A percentile compares a stretch with the other conserved stretches of the same genome.
Conservation (phyloP, 1,140 invertebrate genomes). For the Pomacea maculata region DNA sequence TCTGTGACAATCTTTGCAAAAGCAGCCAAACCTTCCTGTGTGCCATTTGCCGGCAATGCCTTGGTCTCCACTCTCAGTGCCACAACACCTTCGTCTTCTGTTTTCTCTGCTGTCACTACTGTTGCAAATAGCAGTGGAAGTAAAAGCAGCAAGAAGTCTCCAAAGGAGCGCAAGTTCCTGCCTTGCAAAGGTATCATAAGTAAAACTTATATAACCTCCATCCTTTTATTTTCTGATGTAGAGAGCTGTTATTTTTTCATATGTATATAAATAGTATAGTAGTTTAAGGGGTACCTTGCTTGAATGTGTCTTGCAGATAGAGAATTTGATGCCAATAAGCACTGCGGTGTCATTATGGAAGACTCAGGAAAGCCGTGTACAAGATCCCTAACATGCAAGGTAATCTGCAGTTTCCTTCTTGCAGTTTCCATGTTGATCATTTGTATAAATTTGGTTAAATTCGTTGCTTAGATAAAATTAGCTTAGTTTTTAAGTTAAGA, state of each 20-base stretch:
- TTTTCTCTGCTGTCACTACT: slow-evolving; percentile 3
- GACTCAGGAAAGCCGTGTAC: slow-evolving; percentile 80
- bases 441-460: no score
- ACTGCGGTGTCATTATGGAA: slow-evolving; percentile 79
- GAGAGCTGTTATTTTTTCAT: neutral
- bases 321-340: slow-evolving; percentile 82
- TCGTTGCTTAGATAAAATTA: no score
- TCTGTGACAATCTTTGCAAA: slow-evolving; percentile 29
- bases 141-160: slow-evolving; percentile 33
- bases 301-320: slow-evolving; percentile 62
- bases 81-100: slow-evolving; percentile 20
- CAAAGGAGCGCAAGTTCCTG: slow-evolving; percentile 40
- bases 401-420: slow-evolving; percentile 28
- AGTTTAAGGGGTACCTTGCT: neutral
- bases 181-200: slow-evolving; percentile 69
- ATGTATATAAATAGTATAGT: no score
- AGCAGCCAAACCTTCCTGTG: slow-evolving; percentile 20
- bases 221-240: neutral
- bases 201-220: no score
- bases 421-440: no score
- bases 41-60: slow-evolving; percentile 9
- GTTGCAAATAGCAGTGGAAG: neutral
- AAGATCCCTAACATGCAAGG: slow-evolving; percentile 82
- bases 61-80: slow-evolving; percentile 18
- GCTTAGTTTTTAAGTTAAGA: no score